Base-by-base conservation (phyloP, 1,140 invertebrate species). In the Yoshiicerus persimilis region DNA sequence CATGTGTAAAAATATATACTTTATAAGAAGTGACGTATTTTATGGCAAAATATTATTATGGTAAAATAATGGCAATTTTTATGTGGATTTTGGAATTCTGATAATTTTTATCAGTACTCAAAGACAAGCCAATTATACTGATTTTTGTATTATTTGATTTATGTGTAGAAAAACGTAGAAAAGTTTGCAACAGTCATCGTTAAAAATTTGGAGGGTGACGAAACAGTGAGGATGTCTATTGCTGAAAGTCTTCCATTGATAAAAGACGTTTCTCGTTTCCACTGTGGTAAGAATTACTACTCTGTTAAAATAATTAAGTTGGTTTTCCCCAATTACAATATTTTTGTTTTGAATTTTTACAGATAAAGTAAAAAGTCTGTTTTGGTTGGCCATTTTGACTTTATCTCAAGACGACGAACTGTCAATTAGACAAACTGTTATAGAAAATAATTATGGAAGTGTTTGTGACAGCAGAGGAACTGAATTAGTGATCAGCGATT, bases 341-440 rank as follows among this genome's bases (percentile, higher is more conserved):
- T 83, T 16, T 20, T n/a, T 25, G 13, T 66, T 70, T 2, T 27
- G 2, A 39, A 16, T 87, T 34, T 62, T 11, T 87, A 13, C 47
- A 89, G 89, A 85, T 39, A n/a, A 39, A 23, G 34, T 88, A 20
- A 87, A 90, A 77, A 75, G 84, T 36, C 87, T 87, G 23, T 38
- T 90, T 39, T 91, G 89, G 89, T 32, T 70, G n/a, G 23, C 32
- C 25, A 25, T 89, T 8, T 32, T 91, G 10, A 85, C 47, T n/a
- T 47, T 91, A 16, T 86, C 83, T 8, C 89, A 89, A 84, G 90
- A 91, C 85, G 90, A 91, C 83, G 90, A 91, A 39, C 38, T 36
- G 8, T 39, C 8, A 5, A 75, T 90, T 11, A n/a, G 90, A 20
- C 23, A 87, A 80, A 88, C 84, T 30, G 75, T 89, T 10, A 86